These are phyloP conservation scores for Drosophila yakuba DNA, from an alignment of 1,140 invertebrate species.

Conservation along the genomic window DNA sequence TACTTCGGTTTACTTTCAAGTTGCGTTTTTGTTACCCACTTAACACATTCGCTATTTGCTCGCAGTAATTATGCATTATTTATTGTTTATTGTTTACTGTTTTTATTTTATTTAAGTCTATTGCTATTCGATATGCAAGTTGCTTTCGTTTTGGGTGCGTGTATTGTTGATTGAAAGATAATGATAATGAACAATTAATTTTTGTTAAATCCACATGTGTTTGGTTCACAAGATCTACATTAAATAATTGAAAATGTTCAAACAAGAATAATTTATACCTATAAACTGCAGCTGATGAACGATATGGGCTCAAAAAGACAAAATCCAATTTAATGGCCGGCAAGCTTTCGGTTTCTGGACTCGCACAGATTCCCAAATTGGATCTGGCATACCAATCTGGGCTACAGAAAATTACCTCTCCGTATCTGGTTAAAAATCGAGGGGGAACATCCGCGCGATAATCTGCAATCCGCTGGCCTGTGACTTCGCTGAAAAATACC, in stretches of 20 bases:
- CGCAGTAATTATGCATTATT: conserved; percentile 31
- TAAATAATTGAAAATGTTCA: too few relatives aligned
- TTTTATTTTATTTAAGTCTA: conserved; percentile 3
- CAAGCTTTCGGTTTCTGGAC: neutral
- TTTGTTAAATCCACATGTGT: neutral
- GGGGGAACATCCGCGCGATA: neutral
- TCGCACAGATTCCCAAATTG: neutral
- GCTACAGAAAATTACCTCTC: neutral
- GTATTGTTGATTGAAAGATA: neutral
- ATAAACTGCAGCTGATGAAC: too few relatives aligned
- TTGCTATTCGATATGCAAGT: conserved; percentile 8
- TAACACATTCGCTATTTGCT: conserved; percentile 37
- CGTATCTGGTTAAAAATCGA: neutral
- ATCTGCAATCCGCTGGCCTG: conserved; percentile 8
- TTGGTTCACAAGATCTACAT: neutral
- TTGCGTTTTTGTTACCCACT: conserved; percentile 48
- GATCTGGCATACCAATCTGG: neutral
- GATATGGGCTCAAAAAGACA: neutral
- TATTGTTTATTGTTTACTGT: conserved; percentile 11
- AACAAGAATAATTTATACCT: too few relatives aligned
- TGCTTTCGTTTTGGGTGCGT: conserved; percentile 37
- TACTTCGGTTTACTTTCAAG: conserved; percentile 31
- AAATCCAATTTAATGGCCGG: neutral
- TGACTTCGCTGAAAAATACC: neutral
- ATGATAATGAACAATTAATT: conserved; percentile 4